Evolutionary conservation across 1,140 invertebrate genomes (phyloP).

Genomic region (Parasteatoda tepidariorum): DNA sequence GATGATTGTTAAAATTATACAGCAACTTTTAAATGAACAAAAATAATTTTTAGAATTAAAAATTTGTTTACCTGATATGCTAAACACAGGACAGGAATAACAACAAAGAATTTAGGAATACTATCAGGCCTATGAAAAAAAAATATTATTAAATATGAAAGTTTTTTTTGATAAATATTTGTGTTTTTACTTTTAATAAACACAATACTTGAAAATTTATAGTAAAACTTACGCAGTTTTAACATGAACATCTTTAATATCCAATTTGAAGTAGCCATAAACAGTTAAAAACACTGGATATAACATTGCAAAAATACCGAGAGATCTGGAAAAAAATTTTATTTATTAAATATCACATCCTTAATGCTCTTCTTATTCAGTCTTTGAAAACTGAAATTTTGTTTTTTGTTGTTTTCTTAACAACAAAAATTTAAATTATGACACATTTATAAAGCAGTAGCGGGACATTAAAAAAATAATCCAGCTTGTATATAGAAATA

Average conservation of each 20-base stretch:
- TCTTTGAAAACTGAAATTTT: no score
- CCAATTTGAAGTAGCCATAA: slow-evolving; percentile 72
- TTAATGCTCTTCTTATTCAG: no score
- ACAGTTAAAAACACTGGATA: slow-evolving; percentile 76
- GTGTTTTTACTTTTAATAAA: neutral
- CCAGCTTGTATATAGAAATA: no score
- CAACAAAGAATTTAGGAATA: slow-evolving; percentile 74
- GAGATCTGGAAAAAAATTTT: slow-evolving; percentile 69
- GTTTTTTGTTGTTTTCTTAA: no score
- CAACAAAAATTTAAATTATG: no score
- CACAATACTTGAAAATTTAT: neutral
- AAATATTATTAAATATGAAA: neutral
- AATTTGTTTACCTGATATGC: slow-evolving; percentile 76
- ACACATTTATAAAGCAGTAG: no score
- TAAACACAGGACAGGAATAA: slow-evolving; percentile 79
- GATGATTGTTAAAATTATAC: no score
- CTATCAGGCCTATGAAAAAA: slow-evolving; percentile 69
- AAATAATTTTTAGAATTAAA: neutral
- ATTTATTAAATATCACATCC: no score
- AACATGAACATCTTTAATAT: slow-evolving; percentile 65
- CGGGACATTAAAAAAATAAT: no score
- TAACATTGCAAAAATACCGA: slow-evolving; percentile 77
- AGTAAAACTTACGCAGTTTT: slow-evolving; percentile 67
- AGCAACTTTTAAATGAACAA: neutral
- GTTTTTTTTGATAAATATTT: neutral